Base-by-base conservation (phyloP, 2,888 invertebrate genomes). In the Chorisops tibialis region DNA sequence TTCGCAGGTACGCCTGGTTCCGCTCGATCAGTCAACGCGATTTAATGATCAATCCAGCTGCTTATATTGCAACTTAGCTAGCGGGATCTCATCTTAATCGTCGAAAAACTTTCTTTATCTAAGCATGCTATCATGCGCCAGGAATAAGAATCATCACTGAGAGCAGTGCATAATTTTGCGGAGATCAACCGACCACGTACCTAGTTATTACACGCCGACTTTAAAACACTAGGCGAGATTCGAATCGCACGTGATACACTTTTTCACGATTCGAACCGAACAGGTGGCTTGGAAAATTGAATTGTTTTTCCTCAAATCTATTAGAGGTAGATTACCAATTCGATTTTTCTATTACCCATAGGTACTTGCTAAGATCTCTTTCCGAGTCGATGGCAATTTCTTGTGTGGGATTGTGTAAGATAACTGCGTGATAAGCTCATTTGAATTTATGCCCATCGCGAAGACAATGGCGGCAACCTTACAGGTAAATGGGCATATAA, bases 31-130 rank as follows among this genome's bases (percentile, higher is more conserved):
- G 52, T 19, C 52, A 21, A 39, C 21, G 22, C 21, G 22, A 14
- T 19, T 37, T 41, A 22, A 38, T 41, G 14, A 22, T 7, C 9
- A 19, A n/a, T 41, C 21, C 52, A 41, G 18, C 52, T 19, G 9
- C 52, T n/a, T n/a, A n/a, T n/a, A n/a, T n/a, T 39, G 22, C 41
- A 54, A 12, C 30, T 54, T 30, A 30, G 51, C 21, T 24, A 4
- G 41, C 19, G 21, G 21, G 21, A 47, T 21, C 24, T 54, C 52
- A 54, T 21, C 22, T 54, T 54, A 6, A n/a, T n/a, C n/a, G n/a
- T n/a, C n/a, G n/a, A n/a, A n/a, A n/a, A 54, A 41, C 52, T 54
- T 54, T 54, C 52, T 54, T 54, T 39, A 54, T 54, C 52, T 54
- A 22, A 39, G 39, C 52, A 24, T 54, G 52, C 41, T 54, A 54